phyloP scores from a whole-genome alignment of 2,888 invertebrate species.

The Tetanocera ferruginea region DNA sequence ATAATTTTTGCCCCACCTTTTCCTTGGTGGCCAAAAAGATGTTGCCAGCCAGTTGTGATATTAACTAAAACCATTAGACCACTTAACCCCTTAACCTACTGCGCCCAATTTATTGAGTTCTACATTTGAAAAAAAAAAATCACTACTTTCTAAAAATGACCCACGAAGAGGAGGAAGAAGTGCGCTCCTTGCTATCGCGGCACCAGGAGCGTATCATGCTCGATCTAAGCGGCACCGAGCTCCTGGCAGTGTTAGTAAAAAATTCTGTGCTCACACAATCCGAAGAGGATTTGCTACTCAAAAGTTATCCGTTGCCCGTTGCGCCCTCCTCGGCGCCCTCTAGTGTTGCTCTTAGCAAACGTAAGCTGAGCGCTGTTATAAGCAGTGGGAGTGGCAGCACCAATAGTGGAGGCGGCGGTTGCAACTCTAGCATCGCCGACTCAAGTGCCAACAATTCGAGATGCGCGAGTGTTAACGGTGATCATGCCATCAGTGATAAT shows the following conservation, averaged over 20 bases:
- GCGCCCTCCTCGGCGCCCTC: constrained; percentile 56
- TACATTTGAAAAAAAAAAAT: not conserved
- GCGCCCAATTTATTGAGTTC: not conserved
- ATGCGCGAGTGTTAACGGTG: constrained; percentile 65
- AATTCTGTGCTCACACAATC: constrained; percentile 76
- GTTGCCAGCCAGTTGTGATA: not conserved
- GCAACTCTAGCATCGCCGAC: constrained; percentile 54
- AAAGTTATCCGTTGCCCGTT: constrained; percentile 54
- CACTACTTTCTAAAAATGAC: constrained; percentile 58
- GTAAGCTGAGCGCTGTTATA: constrained; percentile 62
- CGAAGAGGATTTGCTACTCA: constrained; percentile 72
- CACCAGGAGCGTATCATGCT: constrained; percentile 76
- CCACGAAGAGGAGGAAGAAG: constrained; percentile 70
- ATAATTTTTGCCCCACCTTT: too few relatives aligned
- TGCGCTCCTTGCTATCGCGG: constrained; percentile 75
- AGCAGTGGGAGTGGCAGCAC: constrained; percentile 56
- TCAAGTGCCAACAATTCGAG: constrained; percentile 57
- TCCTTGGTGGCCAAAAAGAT: not conserved
- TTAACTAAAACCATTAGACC: not conserved
- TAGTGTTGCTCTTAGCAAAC: constrained; percentile 58
- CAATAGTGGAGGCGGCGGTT: constrained; percentile 43
- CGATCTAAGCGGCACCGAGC: constrained; percentile 76
- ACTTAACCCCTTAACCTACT: not conserved
- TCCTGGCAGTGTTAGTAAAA: constrained; percentile 76
- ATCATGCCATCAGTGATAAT: constrained; percentile 62